Percentiles rank a stretch among this genome's conserved stretches.
Conservation (phyloP, 1,140 invertebrate species). For the Trachymyrmex septentrionalis region DNA sequence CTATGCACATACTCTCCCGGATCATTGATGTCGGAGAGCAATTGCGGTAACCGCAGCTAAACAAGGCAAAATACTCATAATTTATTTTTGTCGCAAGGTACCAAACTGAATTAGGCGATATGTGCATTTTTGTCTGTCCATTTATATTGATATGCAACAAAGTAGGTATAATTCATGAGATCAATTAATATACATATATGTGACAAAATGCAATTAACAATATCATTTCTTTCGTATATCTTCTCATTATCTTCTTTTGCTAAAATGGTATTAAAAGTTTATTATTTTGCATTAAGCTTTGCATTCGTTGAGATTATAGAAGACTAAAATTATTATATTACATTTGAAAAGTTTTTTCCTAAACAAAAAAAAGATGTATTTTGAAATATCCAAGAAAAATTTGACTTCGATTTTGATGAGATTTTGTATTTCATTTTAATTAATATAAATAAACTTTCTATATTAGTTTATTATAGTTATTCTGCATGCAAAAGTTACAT, state of each 20-base stretch:
- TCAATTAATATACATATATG: background rate
- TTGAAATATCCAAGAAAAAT: background rate
- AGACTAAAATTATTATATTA: background rate
- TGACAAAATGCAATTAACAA: background rate
- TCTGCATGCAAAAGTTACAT: background rate
- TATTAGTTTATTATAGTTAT: too few species aligned
- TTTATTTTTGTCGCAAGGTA: constrained; percentile 10
- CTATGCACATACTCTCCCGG: constrained; percentile 31
- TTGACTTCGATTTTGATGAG: background rate
- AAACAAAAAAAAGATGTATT: background rate
- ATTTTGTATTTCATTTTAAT: background rate
- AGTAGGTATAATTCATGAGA: background rate
- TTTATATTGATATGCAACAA: background rate
- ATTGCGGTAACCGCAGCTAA: constrained; percentile 20
- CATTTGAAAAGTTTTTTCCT: background rate
- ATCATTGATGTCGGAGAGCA: constrained; percentile 38
- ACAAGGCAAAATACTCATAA: background rate
- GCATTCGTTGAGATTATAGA: background rate
- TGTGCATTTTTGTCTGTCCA: background rate
- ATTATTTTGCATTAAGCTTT: background rate
- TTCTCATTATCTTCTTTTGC: background rate
- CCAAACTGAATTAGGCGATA: background rate
- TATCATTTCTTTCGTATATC: background rate
- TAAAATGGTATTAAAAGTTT: too few species aligned
- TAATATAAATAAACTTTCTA: background rate